Evolutionary conservation across 2,113 vertebrate species (phyloP), one percentile per base, ranked within the genome.

Genomic region (Apodemus sylvaticus): DNA sequence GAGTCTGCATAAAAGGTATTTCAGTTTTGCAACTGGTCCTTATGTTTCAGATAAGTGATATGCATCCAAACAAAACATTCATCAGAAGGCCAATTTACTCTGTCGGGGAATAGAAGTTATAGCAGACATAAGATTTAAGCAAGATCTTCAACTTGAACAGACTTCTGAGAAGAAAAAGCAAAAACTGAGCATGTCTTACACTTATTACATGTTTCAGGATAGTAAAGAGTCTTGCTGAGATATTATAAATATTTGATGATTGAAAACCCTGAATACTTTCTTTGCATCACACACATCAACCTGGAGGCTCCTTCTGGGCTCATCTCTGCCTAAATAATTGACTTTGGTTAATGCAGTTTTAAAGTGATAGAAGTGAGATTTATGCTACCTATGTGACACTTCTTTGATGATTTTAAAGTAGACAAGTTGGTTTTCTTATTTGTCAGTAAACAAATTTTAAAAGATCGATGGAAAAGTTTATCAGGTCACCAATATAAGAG

Each of bases 1-100:
- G 85, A 92, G 89, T 64, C 58, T 86, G 77, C 76, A 97, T 97
- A 79, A 97, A 96, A 97, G 95, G 73, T 70, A 48, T 96, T 96
- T 96, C 74, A 85, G 85, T 88, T 97, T 90, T n/a, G 14, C 71
- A 96, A 86, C 87, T 96, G 97, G 93, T 1, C 45, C 93, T 95
- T 89, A 92, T 94, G 85, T 86, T 97, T 68, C 22, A 0, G 85
- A 87, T 98, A 96, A 97, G 91, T 95, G 93, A 97, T 95, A 95
- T 13, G 68, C 85, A 92, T 42, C 92, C 90, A 98, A 97, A 96
- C 93, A 97, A 92, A 96, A 94, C 95, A 96, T 96, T 95, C 92
- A 94, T 95, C 97, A 93, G 88, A 97, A 93, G 85, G 89, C 82
- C 81, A 51, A 93, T 96, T 97, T 97, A 78, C 85, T 83, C 93